Conservation (phyloP, 1,140 invertebrate genomes). For the Ceratosolen solmsi region DNA sequence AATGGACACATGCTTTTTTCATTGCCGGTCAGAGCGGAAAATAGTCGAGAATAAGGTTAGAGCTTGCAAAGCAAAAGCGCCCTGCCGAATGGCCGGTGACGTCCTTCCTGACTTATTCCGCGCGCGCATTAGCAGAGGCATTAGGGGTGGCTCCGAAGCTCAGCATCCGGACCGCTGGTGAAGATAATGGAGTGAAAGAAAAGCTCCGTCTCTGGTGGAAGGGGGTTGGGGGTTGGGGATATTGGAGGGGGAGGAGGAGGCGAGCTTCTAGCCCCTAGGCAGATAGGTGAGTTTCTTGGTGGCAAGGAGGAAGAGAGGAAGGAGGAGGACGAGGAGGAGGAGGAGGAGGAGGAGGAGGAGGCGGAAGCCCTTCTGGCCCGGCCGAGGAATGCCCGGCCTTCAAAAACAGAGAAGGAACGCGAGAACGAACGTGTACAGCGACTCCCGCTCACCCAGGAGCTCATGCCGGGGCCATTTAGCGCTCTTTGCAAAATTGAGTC, state of each 20-base stretch:
- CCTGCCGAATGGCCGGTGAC: no score
- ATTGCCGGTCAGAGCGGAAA: no score
- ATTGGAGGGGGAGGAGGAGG: background rate
- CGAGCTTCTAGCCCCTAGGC: background rate
- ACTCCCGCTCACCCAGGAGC: background rate
- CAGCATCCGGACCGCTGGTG: background rate
- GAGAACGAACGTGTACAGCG: conserved; percentile 42
- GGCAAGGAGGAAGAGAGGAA: background rate
- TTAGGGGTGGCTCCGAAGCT: background rate
- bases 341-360: background rate
- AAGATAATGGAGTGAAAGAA: conserved; percentile 8
- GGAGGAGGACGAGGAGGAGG: background rate
- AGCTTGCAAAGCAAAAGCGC: no score
- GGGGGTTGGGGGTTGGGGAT: background rate
- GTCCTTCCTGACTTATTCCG: background rate
- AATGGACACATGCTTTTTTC: no score
- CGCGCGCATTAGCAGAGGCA: background rate
- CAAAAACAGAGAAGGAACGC: conserved; percentile 68
- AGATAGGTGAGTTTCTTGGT: no score
- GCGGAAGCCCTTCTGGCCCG: background rate
- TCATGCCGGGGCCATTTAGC: conserved; percentile 67
- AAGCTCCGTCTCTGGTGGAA: background rate
- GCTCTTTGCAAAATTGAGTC: conserved; percentile 74
- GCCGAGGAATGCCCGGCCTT: conserved; percentile 70
- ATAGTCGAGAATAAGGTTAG: no score